Evolutionary conservation across 2,888 invertebrate genomes (phyloP).

Genomic region (Ormyrus pomaceus): DNA sequence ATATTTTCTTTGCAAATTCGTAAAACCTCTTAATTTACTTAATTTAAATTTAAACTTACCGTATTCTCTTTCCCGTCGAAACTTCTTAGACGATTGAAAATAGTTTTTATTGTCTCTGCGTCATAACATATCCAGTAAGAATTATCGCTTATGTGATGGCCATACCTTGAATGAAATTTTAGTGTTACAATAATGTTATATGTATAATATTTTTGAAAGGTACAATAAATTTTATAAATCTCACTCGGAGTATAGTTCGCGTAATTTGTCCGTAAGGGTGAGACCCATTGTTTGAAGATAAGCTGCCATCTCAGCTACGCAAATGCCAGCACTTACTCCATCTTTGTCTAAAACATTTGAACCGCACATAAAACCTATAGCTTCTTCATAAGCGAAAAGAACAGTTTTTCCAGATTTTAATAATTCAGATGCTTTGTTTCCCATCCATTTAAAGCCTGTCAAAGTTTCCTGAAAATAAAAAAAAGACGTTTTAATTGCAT

Average conservation of each 20-base stretch:
- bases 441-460: constrained; percentile 99
- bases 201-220: background rate
- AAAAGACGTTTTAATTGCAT: background rate
- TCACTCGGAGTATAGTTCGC: constrained; percentile 85
- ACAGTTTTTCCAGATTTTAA: constrained; percentile 84
- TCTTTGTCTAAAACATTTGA: constrained; percentile 94
- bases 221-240: constrained; percentile 56
- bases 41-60: constrained; percentile 75
- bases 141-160: constrained; percentile 91
- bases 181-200: constrained; percentile 16
- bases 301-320: constrained; percentile 85
- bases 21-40: background rate
- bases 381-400: constrained; percentile 98
- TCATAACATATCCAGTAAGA: constrained; percentile 94
- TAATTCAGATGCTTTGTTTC: constrained; percentile 88
- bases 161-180: constrained; percentile 80
- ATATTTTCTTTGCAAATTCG: too few relatives aligned
- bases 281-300: constrained; percentile 81
- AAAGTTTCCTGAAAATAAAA: constrained; percentile 86
- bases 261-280: constrained; percentile 81
- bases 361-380: constrained; percentile 98
- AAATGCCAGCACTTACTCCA: constrained; percentile 93
- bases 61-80: constrained; percentile 79
- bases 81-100: constrained; percentile 90
- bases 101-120: constrained; percentile 80